phyloP scores from a whole-genome alignment of 2,797 vertebrate species.

The Artibeus jamaicensis region DNA sequence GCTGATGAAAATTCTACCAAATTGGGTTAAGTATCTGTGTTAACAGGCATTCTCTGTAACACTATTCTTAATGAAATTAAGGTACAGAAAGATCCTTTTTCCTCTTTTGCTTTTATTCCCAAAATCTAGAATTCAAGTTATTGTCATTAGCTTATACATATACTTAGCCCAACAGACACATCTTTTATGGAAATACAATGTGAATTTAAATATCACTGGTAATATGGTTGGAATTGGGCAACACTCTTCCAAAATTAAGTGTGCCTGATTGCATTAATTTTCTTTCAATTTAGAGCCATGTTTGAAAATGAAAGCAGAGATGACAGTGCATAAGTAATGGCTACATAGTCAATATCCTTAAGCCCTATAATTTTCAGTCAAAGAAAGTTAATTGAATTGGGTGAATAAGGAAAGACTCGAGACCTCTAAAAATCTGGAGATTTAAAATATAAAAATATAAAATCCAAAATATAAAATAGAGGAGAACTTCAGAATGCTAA shows the following conservation, averaged over 20 bases:
- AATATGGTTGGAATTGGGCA: not conserved
- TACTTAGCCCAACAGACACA: not conserved
- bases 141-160: not conserved
- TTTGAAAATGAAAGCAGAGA: conserved; percentile 13
- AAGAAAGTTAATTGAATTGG: not conserved
- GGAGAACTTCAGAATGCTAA: not conserved
- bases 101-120: not conserved
- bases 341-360: not conserved
- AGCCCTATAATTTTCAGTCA: not conserved
- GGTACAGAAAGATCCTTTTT: not conserved
- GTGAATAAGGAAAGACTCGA: not conserved
- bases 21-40: not conserved
- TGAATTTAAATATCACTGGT: not conserved
- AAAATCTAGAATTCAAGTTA: conserved; percentile 6
- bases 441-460: conserved; percentile 11
- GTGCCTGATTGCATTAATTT: not conserved
- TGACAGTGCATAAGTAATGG: not conserved
- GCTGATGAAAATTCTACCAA: not conserved
- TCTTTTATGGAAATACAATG: not conserved
- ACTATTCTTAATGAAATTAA: not conserved
- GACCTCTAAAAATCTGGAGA: not conserved
- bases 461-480: conserved; percentile 4
- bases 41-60: not conserved
- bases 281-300: conserved; percentile 4
- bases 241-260: conserved; percentile 27